These are phyloP conservation scores for Cylas formicarius DNA, from an alignment of 1,140 invertebrate species.

Conservation along the genomic window DNA sequence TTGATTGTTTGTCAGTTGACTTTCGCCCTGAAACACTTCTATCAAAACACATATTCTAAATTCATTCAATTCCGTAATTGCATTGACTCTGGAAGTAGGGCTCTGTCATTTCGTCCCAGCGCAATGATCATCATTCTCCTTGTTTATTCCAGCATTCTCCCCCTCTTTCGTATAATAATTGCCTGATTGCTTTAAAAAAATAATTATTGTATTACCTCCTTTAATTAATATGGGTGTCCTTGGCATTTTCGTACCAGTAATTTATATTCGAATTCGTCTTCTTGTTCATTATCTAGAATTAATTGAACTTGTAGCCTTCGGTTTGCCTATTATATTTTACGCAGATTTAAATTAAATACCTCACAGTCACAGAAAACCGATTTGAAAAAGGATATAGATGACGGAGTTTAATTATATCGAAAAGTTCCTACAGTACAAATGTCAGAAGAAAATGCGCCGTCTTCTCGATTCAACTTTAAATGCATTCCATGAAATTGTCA, in stretches of 20 bases:
- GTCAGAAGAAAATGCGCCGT: too few relatives aligned
- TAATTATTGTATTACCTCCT: constrained; percentile 23
- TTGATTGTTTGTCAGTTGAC: constrained; percentile 32
- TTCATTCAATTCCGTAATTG: constrained; percentile 33
- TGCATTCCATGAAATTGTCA: too few relatives aligned
- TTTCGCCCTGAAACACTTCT: constrained; percentile 30
- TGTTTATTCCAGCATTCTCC: constrained; percentile 14
- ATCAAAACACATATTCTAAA: constrained; percentile 37
- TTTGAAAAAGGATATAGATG: too few relatives aligned
- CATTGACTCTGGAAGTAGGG: constrained; percentile 27
- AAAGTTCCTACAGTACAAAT: too few relatives aligned
- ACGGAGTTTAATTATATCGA: too few relatives aligned
- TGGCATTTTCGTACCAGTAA: constrained; percentile 8
- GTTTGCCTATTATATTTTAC: too few relatives aligned
- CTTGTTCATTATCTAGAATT: too few relatives aligned
- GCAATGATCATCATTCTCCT: constrained; percentile 17
- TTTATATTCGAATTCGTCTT: constrained; percentile 16
- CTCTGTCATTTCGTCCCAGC: constrained; percentile 23
- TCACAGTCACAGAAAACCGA: too few relatives aligned
- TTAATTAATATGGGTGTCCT: constrained; percentile 20
- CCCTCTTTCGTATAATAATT: constrained; percentile 17
- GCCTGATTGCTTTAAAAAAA: constrained; percentile 25
- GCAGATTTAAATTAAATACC: too few relatives aligned
- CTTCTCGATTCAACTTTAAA: too few relatives aligned
- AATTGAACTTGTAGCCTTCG: too few relatives aligned